A percentile compares a stretch with the other conserved stretches of the same genome.
phyloP scores from a whole-genome alignment of 64 coral and sea anemone species.

The Anthopleura sola region DNA sequence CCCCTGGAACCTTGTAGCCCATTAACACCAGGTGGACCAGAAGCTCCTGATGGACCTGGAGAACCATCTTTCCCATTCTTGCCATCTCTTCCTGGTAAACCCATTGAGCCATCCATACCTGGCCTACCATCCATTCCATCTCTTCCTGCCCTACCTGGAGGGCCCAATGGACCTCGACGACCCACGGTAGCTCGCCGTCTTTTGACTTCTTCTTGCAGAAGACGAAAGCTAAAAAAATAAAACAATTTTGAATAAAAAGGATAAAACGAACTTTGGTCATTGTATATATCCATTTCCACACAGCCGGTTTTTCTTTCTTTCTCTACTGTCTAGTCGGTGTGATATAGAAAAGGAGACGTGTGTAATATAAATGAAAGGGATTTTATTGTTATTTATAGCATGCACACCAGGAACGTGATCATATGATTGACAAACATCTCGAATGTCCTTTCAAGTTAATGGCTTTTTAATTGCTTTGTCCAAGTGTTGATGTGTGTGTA shows the following conservation, averaged over 20 bases:
- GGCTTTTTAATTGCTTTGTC: neutral
- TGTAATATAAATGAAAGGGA: no score
- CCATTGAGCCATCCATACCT: conserved; percentile 69
- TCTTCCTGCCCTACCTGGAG: conserved; percentile 53
- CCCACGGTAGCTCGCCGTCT: conserved; percentile 11
- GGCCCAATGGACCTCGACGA: conserved; percentile 34
- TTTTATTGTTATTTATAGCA: no score
- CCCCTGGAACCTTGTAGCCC: conserved; percentile 66
- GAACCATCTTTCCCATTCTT: conserved; percentile 57
- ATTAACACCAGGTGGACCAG: conserved; percentile 71
- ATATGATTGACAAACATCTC: no score
- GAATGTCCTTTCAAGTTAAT: no score
- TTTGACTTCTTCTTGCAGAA: conserved; percentile 40
- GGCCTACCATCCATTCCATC: conserved; percentile 69
- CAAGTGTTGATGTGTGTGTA: no score
- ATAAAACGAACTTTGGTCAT: neutral
- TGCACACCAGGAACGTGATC: neutral
- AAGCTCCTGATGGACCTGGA: conserved; percentile 47
- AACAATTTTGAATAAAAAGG: no score
- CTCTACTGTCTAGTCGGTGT: no score
- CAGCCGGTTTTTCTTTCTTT: no score
- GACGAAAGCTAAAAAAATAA: conserved; percentile 5
- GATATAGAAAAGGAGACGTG: no score
- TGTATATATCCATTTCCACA: neutral
- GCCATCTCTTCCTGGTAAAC: conserved; percentile 61